Percentiles rank a stretch among this genome's conserved stretches.
Conservation (phyloP, 2,797 vertebrate genomes). For the Enteromius viviparus region DNA sequence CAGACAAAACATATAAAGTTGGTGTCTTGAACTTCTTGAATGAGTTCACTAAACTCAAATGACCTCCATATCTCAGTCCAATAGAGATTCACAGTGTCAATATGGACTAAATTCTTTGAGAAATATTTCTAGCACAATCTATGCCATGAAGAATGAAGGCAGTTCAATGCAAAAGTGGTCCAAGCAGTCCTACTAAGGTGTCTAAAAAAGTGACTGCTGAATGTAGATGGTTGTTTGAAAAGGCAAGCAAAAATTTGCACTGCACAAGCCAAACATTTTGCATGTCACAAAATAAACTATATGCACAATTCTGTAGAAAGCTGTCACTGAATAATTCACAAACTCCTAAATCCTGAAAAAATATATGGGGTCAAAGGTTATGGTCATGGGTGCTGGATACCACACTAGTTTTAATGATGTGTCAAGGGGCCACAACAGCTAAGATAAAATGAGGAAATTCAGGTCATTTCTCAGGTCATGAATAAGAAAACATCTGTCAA, state of each 20-base stretch:
- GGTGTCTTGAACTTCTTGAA: not conserved
- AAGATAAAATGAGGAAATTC: conserved; percentile 5
- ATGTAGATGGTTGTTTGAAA: not conserved
- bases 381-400: conserved; percentile 3
- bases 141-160: not conserved
- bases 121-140: not conserved
- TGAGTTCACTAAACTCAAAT: not conserved
- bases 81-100: too few species aligned
- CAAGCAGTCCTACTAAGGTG: not conserved
- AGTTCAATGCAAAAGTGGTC: not conserved
- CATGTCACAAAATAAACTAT: not conserved
- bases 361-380: conserved; percentile 14
- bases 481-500: conserved; percentile 10
- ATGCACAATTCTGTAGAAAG: not conserved
- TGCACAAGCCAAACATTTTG: not conserved
- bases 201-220: not conserved
- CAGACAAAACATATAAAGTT: too few species aligned
- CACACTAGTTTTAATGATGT: conserved; percentile 19
- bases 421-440: conserved; percentile 9
- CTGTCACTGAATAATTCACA: not conserved
- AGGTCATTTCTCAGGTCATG: not conserved
- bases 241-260: not conserved
- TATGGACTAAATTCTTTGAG: not conserved
- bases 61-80: not conserved
- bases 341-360: not conserved